Base-by-base conservation (phyloP, 1,140 invertebrate genomes). In the Acromyrmex heyeri region DNA sequence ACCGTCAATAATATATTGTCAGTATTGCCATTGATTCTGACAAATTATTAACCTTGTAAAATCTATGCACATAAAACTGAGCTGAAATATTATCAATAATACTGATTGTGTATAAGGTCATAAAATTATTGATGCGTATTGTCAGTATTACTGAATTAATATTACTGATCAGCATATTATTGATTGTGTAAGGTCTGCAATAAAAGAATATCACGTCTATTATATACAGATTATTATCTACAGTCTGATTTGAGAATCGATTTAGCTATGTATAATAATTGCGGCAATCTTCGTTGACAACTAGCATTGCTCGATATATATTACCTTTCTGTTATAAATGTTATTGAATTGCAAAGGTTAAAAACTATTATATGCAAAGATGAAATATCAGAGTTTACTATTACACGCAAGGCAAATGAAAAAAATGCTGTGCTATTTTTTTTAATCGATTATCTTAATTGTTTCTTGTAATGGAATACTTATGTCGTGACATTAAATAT, bases 261-360 rank as follows among this genome's bases (percentile, higher is more conserved):
- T 90, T 90, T 86, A 83, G 65, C 70, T 72, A 34, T 76, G 73
- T 90, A 44, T 44, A 44, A 44, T 44, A 91, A 91, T 91, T 78
- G 90, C 73, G 62, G 88, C 86, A 88, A 90, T 90, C 77, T 86
- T n/a, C 38, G 34, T 86, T 77, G 90, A 86, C 65, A 86, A 86
- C 64, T 64, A 72, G 62, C 44, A 18, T 62, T 38, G 65, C 55
- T 77, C 72, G 65, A 44, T 44, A 44, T 12, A 75, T 79, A 79
- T 86, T 86, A 78, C 30, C 81, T 34, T 50, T 50, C 59, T 34
- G 21, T 72, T 86, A 3, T 61, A 70, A 38, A 70, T 24, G 4
- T 67, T 12, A 48, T 73, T 82, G 48, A 72, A 72, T 81, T 57
- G 2, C 34, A 14, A 18, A 30, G 10, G 6, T 73, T 61, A 16